phyloP scores from a whole-genome alignment of 2,113 vertebrate species.

The Pedetes capensis region DNA sequence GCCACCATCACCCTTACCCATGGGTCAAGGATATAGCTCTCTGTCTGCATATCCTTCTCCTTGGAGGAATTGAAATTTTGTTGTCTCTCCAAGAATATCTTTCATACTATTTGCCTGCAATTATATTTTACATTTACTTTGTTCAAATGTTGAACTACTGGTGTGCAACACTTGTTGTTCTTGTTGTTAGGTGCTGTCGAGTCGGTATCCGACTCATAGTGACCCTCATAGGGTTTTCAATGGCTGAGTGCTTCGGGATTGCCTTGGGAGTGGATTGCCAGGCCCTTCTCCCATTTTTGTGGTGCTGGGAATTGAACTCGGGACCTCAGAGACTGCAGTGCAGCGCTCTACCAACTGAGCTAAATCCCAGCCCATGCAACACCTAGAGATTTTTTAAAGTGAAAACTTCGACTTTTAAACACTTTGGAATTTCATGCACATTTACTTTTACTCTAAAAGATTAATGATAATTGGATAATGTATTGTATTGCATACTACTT shows the following conservation, averaged over 20 bases:
- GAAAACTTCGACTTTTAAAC: background rate
- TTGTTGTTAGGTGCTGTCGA: too few relatives aligned
- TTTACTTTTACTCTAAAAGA: background rate
- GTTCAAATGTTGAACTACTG: background rate
- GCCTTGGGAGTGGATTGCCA: too few relatives aligned
- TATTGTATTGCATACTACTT: background rate
- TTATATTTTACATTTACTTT: background rate
- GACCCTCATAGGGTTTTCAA: too few relatives aligned
- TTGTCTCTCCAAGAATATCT: background rate
- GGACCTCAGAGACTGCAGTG: too few relatives aligned
- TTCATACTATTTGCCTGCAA: background rate
- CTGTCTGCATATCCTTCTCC: background rate
- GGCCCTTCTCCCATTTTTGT: too few relatives aligned
- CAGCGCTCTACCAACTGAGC: too few relatives aligned
- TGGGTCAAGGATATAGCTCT: background rate
- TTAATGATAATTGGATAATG: background rate
- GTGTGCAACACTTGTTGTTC: too few relatives aligned
- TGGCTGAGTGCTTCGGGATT: too few relatives aligned
- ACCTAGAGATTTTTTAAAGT: background rate
- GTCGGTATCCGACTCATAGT: too few relatives aligned
- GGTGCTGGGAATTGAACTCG: too few relatives aligned
- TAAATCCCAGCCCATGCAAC: too few relatives aligned
- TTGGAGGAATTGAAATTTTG: background rate
- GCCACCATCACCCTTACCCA: background rate
- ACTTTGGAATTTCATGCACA: background rate